Percentiles rank a stretch among this genome's conserved stretches.
Evolutionary conservation across 2,113 vertebrate species (phyloP).

Genomic region (Eretmochelys imbricata): DNA sequence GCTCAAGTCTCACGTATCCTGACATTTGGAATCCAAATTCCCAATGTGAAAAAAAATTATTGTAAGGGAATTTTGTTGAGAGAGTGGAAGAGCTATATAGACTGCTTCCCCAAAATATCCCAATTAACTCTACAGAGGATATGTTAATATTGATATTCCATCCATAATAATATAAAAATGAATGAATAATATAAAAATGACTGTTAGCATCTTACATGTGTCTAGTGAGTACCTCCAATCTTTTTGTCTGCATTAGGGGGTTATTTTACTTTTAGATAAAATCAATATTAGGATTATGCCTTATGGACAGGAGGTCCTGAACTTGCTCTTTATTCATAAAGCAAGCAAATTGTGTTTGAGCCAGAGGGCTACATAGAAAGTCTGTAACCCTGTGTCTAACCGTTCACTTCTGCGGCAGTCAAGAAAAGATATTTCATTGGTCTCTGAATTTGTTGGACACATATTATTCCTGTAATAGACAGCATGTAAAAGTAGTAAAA

Average conservation of each 20-base stretch:
- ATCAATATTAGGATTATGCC: background rate
- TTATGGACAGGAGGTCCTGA: background rate
- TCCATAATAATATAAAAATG: too few relatives aligned
- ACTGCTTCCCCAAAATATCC: background rate
- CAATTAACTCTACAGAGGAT: background rate
- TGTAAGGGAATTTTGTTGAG: background rate
- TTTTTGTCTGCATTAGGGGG: too few relatives aligned
- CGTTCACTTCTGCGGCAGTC: background rate
- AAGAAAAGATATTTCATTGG: background rate
- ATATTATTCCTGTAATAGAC: background rate
- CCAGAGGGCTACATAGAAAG: background rate
- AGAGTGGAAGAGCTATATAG: background rate
- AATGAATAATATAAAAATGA: too few relatives aligned
- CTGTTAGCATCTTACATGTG: too few relatives aligned
- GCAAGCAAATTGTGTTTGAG: background rate
- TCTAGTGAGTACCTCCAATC: too few relatives aligned
- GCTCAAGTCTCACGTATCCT: too few relatives aligned
- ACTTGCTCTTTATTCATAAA: background rate
- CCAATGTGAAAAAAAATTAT: background rate
- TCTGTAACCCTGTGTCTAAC: background rate
- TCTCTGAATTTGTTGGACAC: background rate
- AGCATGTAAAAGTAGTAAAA: background rate
- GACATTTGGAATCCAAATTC: background rate
- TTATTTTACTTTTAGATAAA: too few relatives aligned
- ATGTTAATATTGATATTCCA: too few relatives aligned